Conservation (phyloP, 1,140 invertebrate genomes). For the Pseudomyrmex dendroicus region DNA sequence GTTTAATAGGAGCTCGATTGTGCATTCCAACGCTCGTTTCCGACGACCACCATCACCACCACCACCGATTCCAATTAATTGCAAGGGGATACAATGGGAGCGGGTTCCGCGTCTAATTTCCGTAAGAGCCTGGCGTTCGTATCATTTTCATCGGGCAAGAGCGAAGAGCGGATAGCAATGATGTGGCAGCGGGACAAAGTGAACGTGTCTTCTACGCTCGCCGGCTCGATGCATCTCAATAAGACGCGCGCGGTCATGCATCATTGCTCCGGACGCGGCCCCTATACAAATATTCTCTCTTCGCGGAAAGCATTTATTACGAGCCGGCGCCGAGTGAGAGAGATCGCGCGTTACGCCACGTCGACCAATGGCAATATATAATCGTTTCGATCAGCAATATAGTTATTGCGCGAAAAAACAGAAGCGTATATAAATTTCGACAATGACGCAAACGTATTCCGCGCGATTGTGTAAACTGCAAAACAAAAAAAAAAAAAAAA, state of each 20-base stretch:
- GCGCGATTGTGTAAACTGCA: neutral
- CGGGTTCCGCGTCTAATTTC: neutral
- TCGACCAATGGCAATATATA: constrained; percentile 41
- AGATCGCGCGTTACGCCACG: constrained; percentile 1
- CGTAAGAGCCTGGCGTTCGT: no score
- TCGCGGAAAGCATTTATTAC: constrained; percentile 44
- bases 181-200: neutral
- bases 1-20: constrained; percentile 42
- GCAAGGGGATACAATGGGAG: constrained; percentile 19
- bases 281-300: constrained; percentile 26
- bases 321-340: neutral
- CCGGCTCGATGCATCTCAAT: constrained; percentile 16
- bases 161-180: neutral
- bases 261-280: constrained; percentile 20
- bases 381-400: constrained; percentile 7
- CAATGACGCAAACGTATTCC: neutral
- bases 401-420: neutral
- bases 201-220: neutral
- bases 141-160: neutral
- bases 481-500: neutral
- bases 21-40: constrained; percentile 1
- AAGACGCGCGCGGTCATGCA: constrained; percentile 22
- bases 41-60: neutral
- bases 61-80: constrained; percentile 38
- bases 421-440: neutral